Evolutionary conservation across 2,888 invertebrate species (phyloP), one percentile per base, ranked within the genome.

Genomic region (Dolichopus griseipennis): DNA sequence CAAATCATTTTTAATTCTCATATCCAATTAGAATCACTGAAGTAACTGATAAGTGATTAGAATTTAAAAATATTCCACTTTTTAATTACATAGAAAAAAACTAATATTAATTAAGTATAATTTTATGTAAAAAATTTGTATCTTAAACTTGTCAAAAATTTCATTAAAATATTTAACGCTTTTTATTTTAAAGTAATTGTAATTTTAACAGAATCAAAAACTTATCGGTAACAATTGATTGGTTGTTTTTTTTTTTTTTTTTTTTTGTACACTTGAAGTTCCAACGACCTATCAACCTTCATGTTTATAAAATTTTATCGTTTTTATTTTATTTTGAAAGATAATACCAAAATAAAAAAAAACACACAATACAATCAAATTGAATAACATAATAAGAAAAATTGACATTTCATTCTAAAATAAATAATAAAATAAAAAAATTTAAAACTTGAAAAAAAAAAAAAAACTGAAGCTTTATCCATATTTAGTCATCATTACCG

Each of bases 281-380:
- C n/a, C 52, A 52, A 52, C 52, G 52, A 52, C 52, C 52, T 52
- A 52, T 52, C 52, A 52, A 52, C 52, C 52, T 52, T 52, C 52
- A 52, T 52, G 9, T 37, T 52, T 52, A 15, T 41, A 41, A 5
- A 6, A 15, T 52, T 1, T 52, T 52, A n/a, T 52, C 18, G 9
- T 52, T 18, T 52, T 52, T 52, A 15, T 12, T 52, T 52, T 52
- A 7, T 37, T 37, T 37, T 37, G 15, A 18, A 18, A 52, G 15
- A 18, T 52, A 52, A 52, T 52, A 52, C 37, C 37, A 52, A 52
- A 52, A n/a, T 10, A 43, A 43, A 43, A 43, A 10, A n/a, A 43
- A 43, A 34, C 7, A 43, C 12, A 15, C 15, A 52, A 52, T 18
- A 52, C 52, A 6, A 52, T 52, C n/a, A 52, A 18, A 52, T 52